Conservation (phyloP, 2,113 vertebrate species). For the Sapajus apella region DNA sequence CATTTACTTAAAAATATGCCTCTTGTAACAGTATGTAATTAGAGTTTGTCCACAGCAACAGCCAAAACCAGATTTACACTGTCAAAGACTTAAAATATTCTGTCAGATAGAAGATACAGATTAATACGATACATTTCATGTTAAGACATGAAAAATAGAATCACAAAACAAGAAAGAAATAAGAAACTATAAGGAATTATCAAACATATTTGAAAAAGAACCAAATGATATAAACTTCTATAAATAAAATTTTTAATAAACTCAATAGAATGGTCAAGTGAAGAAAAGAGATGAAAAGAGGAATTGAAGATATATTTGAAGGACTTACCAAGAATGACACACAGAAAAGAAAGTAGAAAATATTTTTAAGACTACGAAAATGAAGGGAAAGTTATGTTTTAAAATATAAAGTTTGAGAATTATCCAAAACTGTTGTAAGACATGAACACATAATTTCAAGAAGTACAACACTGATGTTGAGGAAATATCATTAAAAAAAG, state of each 20-base stretch:
- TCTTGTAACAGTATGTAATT: not conserved
- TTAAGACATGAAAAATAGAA: not conserved
- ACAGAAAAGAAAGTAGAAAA: not conserved
- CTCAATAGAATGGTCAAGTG: not conserved
- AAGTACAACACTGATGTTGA: not conserved
- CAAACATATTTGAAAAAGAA: not conserved
- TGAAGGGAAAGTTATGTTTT: not conserved
- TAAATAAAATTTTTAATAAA: not conserved
- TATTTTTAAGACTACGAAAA: not conserved
- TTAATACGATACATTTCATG: not conserved
- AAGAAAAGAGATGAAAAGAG: not conserved
- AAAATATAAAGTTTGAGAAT: not conserved
- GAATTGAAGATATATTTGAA: not conserved
- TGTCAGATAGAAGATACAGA: not conserved
- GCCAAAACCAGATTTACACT: not conserved
- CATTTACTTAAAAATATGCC: not conserved
- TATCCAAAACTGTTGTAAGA: not conserved
- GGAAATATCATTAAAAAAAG: not conserved
- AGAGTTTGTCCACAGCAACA: not conserved
- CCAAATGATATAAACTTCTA: not conserved
- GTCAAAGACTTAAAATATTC: not conserved
- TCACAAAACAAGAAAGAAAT: not conserved
- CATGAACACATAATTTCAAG: not conserved
- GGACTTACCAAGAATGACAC: not conserved
- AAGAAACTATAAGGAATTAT: not conserved